Percentiles rank a stretch among this genome's conserved stretches.
Evolutionary conservation across 1,140 invertebrate genomes (phyloP).

Genomic region (Cyrtorhinus lividipennis): DNA sequence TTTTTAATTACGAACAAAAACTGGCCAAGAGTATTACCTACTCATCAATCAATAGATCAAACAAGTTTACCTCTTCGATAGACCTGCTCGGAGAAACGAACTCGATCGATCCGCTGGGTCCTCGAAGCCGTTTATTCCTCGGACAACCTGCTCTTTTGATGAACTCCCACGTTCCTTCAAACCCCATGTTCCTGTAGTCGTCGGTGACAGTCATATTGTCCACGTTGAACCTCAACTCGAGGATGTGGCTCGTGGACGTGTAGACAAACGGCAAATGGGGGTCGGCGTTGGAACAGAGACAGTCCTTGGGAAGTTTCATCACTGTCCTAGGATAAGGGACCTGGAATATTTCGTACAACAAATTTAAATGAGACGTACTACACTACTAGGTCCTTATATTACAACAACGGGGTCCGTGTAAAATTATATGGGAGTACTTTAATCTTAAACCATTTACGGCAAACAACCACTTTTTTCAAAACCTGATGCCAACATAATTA

Average conservation of each 20-base stretch:
- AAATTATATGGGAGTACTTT: too few species aligned
- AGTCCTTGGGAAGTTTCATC: slow-evolving; percentile 46
- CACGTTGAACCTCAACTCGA: slow-evolving; percentile 67
- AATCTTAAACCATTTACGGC: too few species aligned
- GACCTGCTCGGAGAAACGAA: slow-evolving; percentile 40
- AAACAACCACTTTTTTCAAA: too few species aligned
- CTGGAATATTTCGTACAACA: slow-evolving; percentile 28
- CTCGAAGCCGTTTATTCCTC: slow-evolving; percentile 45
- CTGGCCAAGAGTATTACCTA: too few species aligned
- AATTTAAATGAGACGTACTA: background rate
- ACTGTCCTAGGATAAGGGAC: slow-evolving; percentile 41
- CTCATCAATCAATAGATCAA: too few species aligned
- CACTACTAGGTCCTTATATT: too few species aligned
- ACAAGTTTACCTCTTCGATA: slow-evolving; percentile 52
- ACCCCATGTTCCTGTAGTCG: slow-evolving; percentile 66
- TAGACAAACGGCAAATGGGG: slow-evolving; percentile 50
- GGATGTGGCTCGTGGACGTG: slow-evolving; percentile 55
- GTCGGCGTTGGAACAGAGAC: slow-evolving; percentile 46
- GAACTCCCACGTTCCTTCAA: slow-evolving; percentile 72
- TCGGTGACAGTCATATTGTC: slow-evolving; percentile 65
- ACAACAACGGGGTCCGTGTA: too few species aligned
- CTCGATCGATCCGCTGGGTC: slow-evolving; percentile 59
- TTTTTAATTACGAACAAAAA: too few species aligned
- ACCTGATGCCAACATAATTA: too few species aligned
- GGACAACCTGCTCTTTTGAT: slow-evolving; percentile 50